Percentiles rank a stretch among this genome's conserved stretches.
Evolutionary conservation across 1,140 invertebrate species (phyloP).

Genomic region (Phocides pigmalion): DNA sequence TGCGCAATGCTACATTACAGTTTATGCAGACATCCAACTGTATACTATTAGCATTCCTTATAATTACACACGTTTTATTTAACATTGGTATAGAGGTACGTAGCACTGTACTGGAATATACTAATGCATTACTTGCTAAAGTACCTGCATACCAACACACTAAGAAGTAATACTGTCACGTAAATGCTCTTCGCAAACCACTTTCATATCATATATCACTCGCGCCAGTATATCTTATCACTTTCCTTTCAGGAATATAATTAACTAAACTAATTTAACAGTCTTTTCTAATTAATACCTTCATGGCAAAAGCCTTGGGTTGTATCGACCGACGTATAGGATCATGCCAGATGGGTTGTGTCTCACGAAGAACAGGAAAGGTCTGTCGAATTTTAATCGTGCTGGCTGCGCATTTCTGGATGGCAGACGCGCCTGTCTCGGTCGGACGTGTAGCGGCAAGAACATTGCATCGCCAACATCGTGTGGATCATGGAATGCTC

Average conservation of each 20-base stretch:
- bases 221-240: conserved; percentile 74
- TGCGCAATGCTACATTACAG: conserved; percentile 37
- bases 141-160: conserved; percentile 60
- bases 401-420: conserved; percentile 83
- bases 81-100: conserved; percentile 60
- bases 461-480: conserved; percentile 85
- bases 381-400: conserved; percentile 91
- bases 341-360: conserved; percentile 95
- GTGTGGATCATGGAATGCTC: conserved; percentile 86
- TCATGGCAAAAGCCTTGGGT: conserved; percentile 90
- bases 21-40: conserved; percentile 33
- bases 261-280: conserved; percentile 77
- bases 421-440: conserved; percentile 88
- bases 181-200: conserved; percentile 69
- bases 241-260: conserved; percentile 74
- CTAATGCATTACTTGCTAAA: conserved; percentile 31
- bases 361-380: conserved; percentile 93
- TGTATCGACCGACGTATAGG: conserved; percentile 93
- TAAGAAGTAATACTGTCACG: conserved; percentile 79
- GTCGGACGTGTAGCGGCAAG: conserved; percentile 87
- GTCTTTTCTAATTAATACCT: conserved; percentile 67
- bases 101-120: conserved; percentile 40
- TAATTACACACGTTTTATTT: conserved; percentile 56
- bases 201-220: conserved; percentile 69
- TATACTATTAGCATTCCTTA: conserved; percentile 35